Base-by-base conservation (phyloP, 2,888 invertebrate species). In the Polyommatus icarus region DNA sequence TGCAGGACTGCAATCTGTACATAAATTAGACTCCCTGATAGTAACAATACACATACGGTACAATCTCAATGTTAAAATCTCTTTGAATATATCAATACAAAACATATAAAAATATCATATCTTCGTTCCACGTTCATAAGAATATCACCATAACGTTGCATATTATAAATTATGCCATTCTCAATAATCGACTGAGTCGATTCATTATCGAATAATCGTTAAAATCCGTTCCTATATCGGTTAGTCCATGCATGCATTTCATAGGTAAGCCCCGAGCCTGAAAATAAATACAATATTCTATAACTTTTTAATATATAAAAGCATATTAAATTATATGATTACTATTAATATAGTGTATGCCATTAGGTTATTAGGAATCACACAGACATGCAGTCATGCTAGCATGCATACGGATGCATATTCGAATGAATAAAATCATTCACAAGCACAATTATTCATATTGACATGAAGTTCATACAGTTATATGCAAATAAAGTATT, bases 211-310 rank as follows among this genome's bases (percentile, higher is more conserved):
- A 67, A 12, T 29, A 20, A 67, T 18, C 29, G 24, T 67, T 29
- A 29, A 15, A 67, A 78, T 72, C 71, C 71, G 59, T 78, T 79
- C 78, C 40, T 67, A 76, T 18, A 67, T 76, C 67, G 40, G 86
- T 92, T 91, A 90, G 88, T 88, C 90, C 92, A 92, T 91, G 92
- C 93, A 92, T 88, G 86, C 86, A 87, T 87, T 85, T 93, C 92
- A 94, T 84, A 92, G 87, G 89, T 89, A 93, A 91, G 92, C 93
- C 90, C 93, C 93, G 87, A 90, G 89, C 87, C 93, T 94, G 93
- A 80, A 93, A 94, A 91, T 81, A 91, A 83, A 86, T 86, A 80
- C 71, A 77, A 67, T 76, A 72, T 12, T 71, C 61, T 73, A 78
- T 46, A 36, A 61, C 5, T 12, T 76, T 32, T 12, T 59, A 29